A percentile compares a stretch with the other conserved stretches of the same genome.
These are phyloP conservation scores for Drosophila bipectinata DNA, from an alignment of 1,140 invertebrate genomes.

Conservation along the genomic window DNA sequence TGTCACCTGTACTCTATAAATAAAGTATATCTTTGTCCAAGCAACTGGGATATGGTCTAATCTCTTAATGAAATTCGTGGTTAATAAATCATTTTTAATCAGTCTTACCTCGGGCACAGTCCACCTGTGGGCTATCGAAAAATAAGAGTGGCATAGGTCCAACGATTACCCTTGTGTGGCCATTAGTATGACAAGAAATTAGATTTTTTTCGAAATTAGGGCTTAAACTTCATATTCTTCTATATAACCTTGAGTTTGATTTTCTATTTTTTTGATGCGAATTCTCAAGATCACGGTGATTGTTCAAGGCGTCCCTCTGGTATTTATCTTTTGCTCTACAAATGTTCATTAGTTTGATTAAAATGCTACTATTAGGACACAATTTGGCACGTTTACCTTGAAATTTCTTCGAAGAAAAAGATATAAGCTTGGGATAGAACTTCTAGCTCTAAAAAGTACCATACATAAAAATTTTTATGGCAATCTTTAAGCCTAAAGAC, in stretches of 20 bases:
- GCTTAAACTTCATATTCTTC: no score
- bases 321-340: not conserved
- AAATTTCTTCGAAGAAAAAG: not conserved
- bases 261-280: no score
- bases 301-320: not conserved
- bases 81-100: slow-evolving; percentile 36
- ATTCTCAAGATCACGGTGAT: not conserved
- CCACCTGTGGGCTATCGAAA: slow-evolving; percentile 9
- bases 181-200: not conserved
- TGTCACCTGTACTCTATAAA: slow-evolving; percentile 42
- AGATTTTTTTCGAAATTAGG: not conserved
- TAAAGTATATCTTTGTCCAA: slow-evolving; percentile 28
- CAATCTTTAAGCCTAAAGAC: not conserved
- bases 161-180: not conserved
- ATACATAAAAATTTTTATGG: no score
- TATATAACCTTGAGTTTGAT: no score
- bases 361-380: not conserved
- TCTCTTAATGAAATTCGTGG: slow-evolving; percentile 8
- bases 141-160: not conserved
- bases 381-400: not conserved
- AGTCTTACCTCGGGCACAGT: not conserved
- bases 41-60: not conserved
- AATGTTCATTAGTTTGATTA: not conserved
- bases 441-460: no score
- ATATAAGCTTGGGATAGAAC: no score